Conservation (phyloP, 2,797 vertebrate species). For the Phrynocephalus vlangalii region DNA sequence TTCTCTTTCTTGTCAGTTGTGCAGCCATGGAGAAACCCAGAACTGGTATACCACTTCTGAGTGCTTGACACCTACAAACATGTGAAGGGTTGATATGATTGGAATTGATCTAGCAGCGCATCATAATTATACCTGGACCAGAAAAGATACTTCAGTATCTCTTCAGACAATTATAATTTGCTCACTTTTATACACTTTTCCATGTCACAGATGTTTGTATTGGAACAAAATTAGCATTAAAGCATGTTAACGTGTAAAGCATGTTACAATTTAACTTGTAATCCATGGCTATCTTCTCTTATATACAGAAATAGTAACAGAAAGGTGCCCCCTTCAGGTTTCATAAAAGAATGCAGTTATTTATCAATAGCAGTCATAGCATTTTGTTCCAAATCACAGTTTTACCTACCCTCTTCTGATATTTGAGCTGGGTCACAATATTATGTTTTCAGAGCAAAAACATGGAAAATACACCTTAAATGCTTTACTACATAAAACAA, state of each 20-base stretch:
- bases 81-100: too few relatives aligned
- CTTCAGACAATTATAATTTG: not conserved
- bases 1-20: too few relatives aligned
- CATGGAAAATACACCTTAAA: not conserved
- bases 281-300: not conserved
- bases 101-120: too few relatives aligned
- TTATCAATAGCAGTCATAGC: too few relatives aligned
- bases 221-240: not conserved
- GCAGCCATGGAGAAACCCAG: too few relatives aligned
- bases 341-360: slow-evolving; percentile 12
- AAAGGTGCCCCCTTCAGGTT: slow-evolving; percentile 57
- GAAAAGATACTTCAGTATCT: not conserved
- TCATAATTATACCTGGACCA: not conserved
- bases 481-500: not conserved
- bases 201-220: not conserved
- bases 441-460: not conserved
- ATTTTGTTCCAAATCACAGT: too few relatives aligned
- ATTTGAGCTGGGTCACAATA: not conserved
- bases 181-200: not conserved
- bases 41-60: too few relatives aligned
- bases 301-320: not conserved
- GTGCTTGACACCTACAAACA: too few relatives aligned
- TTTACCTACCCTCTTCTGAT: not conserved
- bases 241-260: not conserved
- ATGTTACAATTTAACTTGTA: too few relatives aligned